Evolutionary conservation across 2,888 invertebrate species (phyloP).

Genomic region (Ptilodon capucinus): DNA sequence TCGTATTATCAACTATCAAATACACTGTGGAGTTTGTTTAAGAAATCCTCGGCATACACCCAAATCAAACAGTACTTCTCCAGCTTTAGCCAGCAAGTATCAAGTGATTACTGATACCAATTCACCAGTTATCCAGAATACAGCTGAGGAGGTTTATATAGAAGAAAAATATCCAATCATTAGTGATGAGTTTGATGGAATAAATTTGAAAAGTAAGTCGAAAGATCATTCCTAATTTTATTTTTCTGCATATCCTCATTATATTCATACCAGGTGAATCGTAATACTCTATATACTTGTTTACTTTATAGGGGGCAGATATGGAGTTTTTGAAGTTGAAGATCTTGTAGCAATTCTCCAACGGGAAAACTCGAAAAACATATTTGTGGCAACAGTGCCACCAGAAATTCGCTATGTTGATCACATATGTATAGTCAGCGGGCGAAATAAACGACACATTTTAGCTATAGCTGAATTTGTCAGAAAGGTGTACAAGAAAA

Average conservation of each 20-base stretch:
- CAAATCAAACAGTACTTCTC: conserved; percentile 63
- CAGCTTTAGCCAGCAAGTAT: conserved; percentile 83
- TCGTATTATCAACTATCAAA: conserved; percentile 48
- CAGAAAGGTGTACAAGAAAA: conserved; percentile 89
- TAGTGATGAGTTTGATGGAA: conserved; percentile 85
- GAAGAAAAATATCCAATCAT: conserved; percentile 56
- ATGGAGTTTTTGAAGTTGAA: conserved; percentile 94
- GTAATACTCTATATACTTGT: neutral
- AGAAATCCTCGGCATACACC: conserved; percentile 62
- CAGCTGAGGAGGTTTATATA: conserved; percentile 84
- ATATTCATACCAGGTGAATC: no score
- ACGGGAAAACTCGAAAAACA: conserved; percentile 89
- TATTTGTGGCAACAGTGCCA: conserved; percentile 91
- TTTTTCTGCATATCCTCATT: no score
- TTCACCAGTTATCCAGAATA: conserved; percentile 86
- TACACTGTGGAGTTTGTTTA: conserved; percentile 63
- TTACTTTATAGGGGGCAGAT: conserved; percentile 85
- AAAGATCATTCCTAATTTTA: no score
- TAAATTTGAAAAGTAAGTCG: conserved; percentile 82
- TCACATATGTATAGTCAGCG: conserved; percentile 91
- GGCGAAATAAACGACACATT: conserved; percentile 89
- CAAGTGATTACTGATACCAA: conserved; percentile 88
- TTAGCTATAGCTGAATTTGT: conserved; percentile 88
- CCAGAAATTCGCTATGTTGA: conserved; percentile 90
- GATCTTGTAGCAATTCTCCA: conserved; percentile 90